Base-by-base conservation (phyloP, 2,113 vertebrate species). In the Spea bombifrons region DNA sequence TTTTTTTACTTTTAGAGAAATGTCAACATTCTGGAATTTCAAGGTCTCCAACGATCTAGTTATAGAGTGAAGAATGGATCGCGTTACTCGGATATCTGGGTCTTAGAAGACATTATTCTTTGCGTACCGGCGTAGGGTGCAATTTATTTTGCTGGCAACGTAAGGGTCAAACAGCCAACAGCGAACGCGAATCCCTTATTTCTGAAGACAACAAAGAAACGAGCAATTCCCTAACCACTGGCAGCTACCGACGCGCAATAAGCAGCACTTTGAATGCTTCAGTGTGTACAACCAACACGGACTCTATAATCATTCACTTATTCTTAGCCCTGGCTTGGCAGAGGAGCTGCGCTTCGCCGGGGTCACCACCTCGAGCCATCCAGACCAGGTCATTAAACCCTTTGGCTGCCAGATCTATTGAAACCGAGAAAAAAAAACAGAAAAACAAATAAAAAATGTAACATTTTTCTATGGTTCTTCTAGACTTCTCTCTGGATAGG, bases 101-200 rank as follows among this genome's bases (percentile, higher is more conserved):
- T 30, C 30, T 30, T 30, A 30, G 30, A 30, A 30, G 1, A 1
- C 30, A 30, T 30, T 30, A 30, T 30, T 30, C 30, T 30, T 30
- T 2, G 30, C 30, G 2, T 30, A 30, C 30, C 30, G 30, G 30
- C 30, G 30, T 30, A 30, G 30, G 30, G 30, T 81, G 81, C 17
- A 83, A 64, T 52, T 53, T 47, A 82, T 81, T 81, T 4, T 0
- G 81, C 84, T 82, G 84, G 78, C 84, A 84, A 80, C 70, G 83
- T 82, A 43, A 30, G 30, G 30, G 30, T 30, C 30, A 30, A 30
- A 30, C 30, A 30, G 30, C 30, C 30, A 2, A 30, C 30, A 2
- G 30, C 30, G 30, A 30, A 30, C 1, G 30, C 30, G 30, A 30
- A 30, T 30, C 30, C 30, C 30, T 30, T 30, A 79, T 75, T 13